These are phyloP conservation scores for Hemithea aestivaria DNA, from an alignment of 2,888 invertebrate species.

Conservation along the genomic window DNA sequence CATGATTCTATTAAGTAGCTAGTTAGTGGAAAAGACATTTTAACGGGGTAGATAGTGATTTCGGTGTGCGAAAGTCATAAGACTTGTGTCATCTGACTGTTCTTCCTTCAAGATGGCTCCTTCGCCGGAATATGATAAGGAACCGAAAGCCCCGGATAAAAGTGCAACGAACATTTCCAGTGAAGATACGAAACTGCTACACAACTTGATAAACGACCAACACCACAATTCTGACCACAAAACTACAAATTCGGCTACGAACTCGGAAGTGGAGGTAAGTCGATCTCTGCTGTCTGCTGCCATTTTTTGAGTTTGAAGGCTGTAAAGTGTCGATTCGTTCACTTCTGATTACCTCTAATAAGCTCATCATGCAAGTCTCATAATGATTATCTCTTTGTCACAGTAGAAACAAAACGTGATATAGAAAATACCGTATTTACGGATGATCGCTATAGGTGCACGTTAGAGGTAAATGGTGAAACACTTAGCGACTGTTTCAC, in stretches of 20 bases:
- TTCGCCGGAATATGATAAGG: constrained; percentile 87
- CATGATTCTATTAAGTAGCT: constrained; percentile 63
- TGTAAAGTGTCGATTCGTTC: constrained; percentile 25
- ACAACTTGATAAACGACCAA: constrained; percentile 62
- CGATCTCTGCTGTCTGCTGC: constrained; percentile 53
- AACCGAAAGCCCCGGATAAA: constrained; percentile 88
- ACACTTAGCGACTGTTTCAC: no score
- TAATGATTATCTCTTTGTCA: background rate
- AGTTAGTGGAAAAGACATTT: constrained; percentile 51
- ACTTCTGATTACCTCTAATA: no score
- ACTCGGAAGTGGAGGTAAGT: constrained; percentile 69
- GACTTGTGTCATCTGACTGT: constrained; percentile 80
- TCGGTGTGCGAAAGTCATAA: constrained; percentile 73
- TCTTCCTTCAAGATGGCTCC: constrained; percentile 86
- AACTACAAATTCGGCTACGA: constrained; percentile 49
- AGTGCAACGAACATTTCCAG: constrained; percentile 58
- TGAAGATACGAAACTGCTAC: constrained; percentile 72
- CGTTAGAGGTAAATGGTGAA: no score
- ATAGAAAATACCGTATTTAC: constrained; percentile 12
- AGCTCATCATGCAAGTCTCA: constrained; percentile 1
- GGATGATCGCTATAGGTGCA: constrained; percentile 11
- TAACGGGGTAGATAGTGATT: constrained; percentile 56
- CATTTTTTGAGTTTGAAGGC: constrained; percentile 46
- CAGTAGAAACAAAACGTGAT: no score
- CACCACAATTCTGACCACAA: constrained; percentile 62